Evolutionary conservation across 2,888 invertebrate species (phyloP), one percentile per base, ranked within the genome.

Genomic region (Meiosimyza decipiens): DNA sequence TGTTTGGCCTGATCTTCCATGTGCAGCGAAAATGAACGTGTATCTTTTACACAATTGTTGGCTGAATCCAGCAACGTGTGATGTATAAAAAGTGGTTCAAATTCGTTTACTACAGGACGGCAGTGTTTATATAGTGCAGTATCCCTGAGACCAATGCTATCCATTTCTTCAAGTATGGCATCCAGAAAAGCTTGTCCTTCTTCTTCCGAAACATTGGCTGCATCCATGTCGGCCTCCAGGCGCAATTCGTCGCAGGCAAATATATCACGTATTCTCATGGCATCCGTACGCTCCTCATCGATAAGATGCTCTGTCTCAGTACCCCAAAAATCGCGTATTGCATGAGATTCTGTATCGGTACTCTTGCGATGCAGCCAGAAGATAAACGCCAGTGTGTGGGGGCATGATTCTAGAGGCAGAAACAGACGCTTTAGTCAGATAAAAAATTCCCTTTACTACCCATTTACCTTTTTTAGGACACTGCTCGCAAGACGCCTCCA

Each of bases 281-380:
- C 81, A 1, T 77, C 77, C 0, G 73, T 63, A 0, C 80, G 78
- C 12, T 81, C 81, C 4, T 84, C 80, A 0, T 82, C 79, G 1
- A 81, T 77, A 0, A 84, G 73, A 0, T 79, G 72, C 67, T 83
- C 84, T 12, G 81, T 80, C 74, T 86, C 86, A 40, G 80, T 77
- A 9, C 84, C 84, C 87, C 87, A 87, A 72, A 84, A 86, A 3
- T 81, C 80, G 6, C 82, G 76, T 18, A 83, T 76, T 7, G 79
- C 79, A 1, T 79, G 73, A 0, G 80, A 51, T 7, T 82, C 77
- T 16, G 76, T 73, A 3, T 82, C 82, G 0, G 75, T 78, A 28
- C 80, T 82, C 49, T 82, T 83, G 9, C 81, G 79, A 63, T 87
- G 83, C 16, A 85, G 72, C 86, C 86, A 87, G 71, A 87, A 84